Evolutionary conservation across 2,113 vertebrate genomes (phyloP).

Genomic region (Poecilia latipinna): DNA sequence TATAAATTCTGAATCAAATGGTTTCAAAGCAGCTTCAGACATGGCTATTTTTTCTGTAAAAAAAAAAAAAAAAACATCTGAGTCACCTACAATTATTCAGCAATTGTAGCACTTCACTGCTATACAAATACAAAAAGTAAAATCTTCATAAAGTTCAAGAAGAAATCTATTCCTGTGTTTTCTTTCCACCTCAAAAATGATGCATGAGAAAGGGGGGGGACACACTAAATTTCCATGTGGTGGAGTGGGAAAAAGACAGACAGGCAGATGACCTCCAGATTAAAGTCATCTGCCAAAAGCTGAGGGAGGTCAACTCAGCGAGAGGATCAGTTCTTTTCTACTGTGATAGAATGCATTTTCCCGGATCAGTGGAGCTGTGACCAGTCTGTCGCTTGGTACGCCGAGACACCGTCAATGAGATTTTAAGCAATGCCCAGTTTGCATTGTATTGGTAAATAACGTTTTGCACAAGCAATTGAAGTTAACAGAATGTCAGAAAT

Average conservation of each 20-base stretch:
- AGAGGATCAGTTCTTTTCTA: constrained; percentile 25
- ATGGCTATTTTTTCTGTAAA: neutral
- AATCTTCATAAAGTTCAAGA: neutral
- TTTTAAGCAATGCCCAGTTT: neutral
- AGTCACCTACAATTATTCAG: neutral
- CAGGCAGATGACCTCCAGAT: constrained; percentile 24
- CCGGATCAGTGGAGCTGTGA: constrained; percentile 27
- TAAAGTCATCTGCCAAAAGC: constrained; percentile 24
- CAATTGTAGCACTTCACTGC: neutral
- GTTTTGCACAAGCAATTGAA: neutral
- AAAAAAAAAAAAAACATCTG: neutral
- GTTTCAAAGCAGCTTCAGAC: neutral
- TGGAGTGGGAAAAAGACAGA: neutral
- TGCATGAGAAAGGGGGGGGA: neutral
- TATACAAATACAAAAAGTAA: neutral
- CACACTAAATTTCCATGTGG: neutral
- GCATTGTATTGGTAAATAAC: neutral
- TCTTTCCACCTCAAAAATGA: neutral
- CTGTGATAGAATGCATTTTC: constrained; percentile 23
- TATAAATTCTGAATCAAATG: neutral
- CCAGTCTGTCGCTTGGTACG: constrained; percentile 19
- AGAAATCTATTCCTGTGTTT: neutral
- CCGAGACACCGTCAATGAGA: neutral
- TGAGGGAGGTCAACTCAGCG: constrained; percentile 22
- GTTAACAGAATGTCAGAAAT: neutral